phyloP scores from a whole-genome alignment of 1,140 invertebrate species.

The Formica exsecta region DNA sequence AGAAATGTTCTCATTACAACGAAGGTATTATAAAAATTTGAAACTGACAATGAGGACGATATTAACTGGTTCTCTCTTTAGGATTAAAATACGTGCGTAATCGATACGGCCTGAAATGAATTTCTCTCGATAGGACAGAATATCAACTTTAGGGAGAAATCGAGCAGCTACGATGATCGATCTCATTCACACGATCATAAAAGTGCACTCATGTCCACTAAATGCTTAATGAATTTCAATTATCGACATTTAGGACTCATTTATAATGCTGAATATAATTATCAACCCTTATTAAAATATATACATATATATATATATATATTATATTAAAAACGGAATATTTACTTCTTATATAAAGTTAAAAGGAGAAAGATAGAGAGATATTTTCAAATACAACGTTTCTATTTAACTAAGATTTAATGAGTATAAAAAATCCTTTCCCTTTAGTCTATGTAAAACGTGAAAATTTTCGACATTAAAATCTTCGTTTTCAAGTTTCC shows the following conservation, averaged over 20 bases:
- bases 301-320: neutral
- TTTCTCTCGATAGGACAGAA: conserved; percentile 19
- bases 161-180: conserved; percentile 21
- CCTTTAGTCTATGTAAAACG: too few species aligned
- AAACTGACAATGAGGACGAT: neutral
- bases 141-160: conserved; percentile 36
- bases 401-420: too few species aligned
- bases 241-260: conserved; percentile 39
- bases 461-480: neutral
- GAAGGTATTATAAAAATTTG: conserved; percentile 32
- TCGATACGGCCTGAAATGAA: conserved; percentile 29
- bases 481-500: neutral
- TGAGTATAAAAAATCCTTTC: too few species aligned
- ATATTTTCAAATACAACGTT: too few species aligned
- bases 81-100: conserved; percentile 12
- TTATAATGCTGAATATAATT: conserved; percentile 32
- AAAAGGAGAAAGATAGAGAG: too few species aligned
- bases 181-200: conserved; percentile 19
- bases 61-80: conserved; percentile 29
- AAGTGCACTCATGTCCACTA: conserved; percentile 39
- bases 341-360: neutral
- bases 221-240: conserved; percentile 52
- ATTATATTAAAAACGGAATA: neutral
- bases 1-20: neutral
- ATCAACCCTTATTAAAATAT: neutral